These are phyloP conservation scores for Tetragonula carbonaria DNA, from an alignment of 2,888 invertebrate genomes.

Conservation along the genomic window DNA sequence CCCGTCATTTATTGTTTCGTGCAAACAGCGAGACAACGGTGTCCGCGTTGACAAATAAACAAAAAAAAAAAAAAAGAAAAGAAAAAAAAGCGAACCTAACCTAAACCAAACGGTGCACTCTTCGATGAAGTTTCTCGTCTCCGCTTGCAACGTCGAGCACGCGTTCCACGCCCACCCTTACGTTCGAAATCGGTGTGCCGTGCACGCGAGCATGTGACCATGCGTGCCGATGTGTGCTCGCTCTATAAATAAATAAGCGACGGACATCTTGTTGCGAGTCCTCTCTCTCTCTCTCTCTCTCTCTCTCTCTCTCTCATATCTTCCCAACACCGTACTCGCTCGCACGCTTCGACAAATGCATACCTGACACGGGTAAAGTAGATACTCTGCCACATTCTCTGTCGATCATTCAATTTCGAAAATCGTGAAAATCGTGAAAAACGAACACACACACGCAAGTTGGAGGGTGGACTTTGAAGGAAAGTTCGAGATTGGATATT, in stretches of 20 bases:
- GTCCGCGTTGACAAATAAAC: conserved; percentile 8
- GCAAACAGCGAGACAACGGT: background rate
- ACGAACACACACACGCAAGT: background rate
- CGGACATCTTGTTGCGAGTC: conserved; percentile 77
- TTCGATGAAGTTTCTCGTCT: no score
- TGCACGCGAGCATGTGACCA: conserved; percentile 68
- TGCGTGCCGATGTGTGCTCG: conserved; percentile 74
- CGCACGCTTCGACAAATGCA: conserved; percentile 65
- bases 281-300: conserved; percentile 48
- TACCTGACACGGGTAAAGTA: conserved; percentile 52
- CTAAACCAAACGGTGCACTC: background rate
- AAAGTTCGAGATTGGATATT: background rate
- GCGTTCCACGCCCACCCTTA: conserved; percentile 4
- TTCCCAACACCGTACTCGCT: conserved; percentile 38
- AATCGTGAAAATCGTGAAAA: no score
- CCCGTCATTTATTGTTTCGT: conserved; percentile 7
- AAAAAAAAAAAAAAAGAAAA: no score
- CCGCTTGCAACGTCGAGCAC: background rate
- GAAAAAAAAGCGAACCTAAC: background rate
- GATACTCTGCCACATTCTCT: conserved; percentile 34
- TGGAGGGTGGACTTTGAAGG: background rate
- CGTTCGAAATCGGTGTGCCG: conserved; percentile 25
- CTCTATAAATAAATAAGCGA: conserved; percentile 81
- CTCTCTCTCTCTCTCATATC: conserved; percentile 36
- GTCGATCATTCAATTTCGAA: no score